These are phyloP conservation scores for Vimba vimba DNA, from an alignment of 2,113 vertebrate species.

Conservation along the genomic window DNA sequence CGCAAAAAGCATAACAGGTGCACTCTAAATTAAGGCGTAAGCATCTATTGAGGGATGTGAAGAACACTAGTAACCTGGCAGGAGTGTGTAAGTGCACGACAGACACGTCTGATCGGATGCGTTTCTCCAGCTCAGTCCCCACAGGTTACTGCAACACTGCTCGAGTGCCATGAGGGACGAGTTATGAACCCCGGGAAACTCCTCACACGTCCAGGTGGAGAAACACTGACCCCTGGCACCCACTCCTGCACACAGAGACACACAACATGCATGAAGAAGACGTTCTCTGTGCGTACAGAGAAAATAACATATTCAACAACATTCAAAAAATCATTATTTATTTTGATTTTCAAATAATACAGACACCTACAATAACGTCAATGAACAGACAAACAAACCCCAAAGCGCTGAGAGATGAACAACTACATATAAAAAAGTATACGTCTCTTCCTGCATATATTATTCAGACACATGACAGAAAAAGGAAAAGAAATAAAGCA, in stretches of 20 bases:
- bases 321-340: neutral
- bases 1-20: no score
- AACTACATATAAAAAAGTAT: no score
- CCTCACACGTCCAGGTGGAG: conserved; percentile 81
- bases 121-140: conserved; percentile 88
- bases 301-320: neutral
- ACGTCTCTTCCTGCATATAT: no score
- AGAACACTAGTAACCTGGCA: conserved; percentile 66
- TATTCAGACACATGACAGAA: no score
- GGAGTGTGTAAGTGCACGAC: conserved; percentile 77
- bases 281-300: neutral
- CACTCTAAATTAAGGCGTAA: neutral
- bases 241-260: conserved; percentile 53
- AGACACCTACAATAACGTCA: no score
- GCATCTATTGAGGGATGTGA: neutral
- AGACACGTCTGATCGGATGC: conserved; percentile 76
- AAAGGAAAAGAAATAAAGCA: no score
- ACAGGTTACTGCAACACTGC: conserved; percentile 82
- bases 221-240: conserved; percentile 79
- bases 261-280: neutral
- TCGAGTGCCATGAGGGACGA: conserved; percentile 77
- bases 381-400: no score
- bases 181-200: conserved; percentile 67
- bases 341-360: no score
- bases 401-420: no score